Evolutionary conservation across 2,113 vertebrate genomes (phyloP).

Genomic region (Heloderma charlesbogerti): DNA sequence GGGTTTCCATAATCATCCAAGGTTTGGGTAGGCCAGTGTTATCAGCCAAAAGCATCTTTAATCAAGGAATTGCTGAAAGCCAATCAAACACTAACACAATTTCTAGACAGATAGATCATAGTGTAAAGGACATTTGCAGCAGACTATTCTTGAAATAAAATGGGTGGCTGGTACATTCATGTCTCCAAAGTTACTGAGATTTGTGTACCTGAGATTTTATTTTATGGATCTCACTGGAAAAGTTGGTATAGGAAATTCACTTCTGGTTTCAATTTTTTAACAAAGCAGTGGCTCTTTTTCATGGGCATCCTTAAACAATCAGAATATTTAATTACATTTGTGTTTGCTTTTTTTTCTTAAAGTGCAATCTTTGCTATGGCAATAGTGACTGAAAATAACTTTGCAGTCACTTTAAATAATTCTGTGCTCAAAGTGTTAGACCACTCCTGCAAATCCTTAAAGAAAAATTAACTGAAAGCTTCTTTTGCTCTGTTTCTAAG

Average conservation of each 20-base stretch:
- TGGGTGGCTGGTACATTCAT: neutral
- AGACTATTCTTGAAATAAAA: conserved; percentile 46
- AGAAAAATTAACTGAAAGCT: conserved; percentile 37
- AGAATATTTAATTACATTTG: neutral
- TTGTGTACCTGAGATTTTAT: conserved; percentile 19
- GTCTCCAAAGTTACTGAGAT: neutral
- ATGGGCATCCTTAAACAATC: neutral
- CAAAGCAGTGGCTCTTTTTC: neutral
- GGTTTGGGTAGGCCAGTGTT: conserved; percentile 37
- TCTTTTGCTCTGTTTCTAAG: conserved; percentile 40
- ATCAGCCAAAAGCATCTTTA: conserved; percentile 56
- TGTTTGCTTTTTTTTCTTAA: neutral
- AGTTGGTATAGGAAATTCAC: neutral
- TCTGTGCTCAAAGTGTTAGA: conserved; percentile 42
- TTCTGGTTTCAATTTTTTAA: neutral
- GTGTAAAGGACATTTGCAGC: conserved; percentile 28
- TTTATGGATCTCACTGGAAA: conserved; percentile 12
- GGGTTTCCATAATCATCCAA: conserved; percentile 37
- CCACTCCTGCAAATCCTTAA: conserved; percentile 29
- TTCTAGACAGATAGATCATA: conserved; percentile 43
- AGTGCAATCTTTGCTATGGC: neutral
- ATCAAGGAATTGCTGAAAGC: conserved; percentile 54
- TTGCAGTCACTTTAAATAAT: neutral
- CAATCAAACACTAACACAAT: conserved; percentile 42
- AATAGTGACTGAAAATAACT: neutral